Evolutionary conservation across 1,140 invertebrate genomes (phyloP), one percentile per base, ranked within the genome.

Genomic region (Mylabris phalerata): DNA sequence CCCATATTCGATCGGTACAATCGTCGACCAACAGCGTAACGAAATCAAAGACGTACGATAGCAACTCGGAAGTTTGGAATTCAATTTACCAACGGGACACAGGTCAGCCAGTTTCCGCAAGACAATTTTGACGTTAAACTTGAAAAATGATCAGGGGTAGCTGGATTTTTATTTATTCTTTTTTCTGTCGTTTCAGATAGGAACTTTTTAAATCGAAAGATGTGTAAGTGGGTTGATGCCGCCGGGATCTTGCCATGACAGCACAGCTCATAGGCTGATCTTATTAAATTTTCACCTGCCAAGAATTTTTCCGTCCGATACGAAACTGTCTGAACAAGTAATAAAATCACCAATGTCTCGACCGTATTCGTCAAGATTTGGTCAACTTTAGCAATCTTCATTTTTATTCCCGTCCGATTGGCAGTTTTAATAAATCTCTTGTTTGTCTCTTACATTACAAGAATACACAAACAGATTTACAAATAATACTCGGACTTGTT

Each of bases 31-130:
- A 7, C 7, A 56, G 57, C 56, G 55, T 65, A 65, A 65, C 63
- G 63, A 65, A 65, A 58, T 65, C 63, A 65, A 65, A 65, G 62
- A 59, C 61, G 63, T 48, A 57, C 60, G 57, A 51, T 32, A 39
- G 47, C 54, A 48, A 44, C 38, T 26, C 4, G 44, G 55, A 59
- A 65, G 52, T 65, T 62, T 38, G 57, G 60, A 64, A 65, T 65
- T 65, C 57, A 62, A 65, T 65, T 65, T 65, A 48, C 40, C 40
- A 59, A 48, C 59, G 57, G 63, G 60, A 62, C 60, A 62, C 59
- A 59, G 63, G 60, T 64, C 63, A 55, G 61, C 61, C 57, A 62
- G 61, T 62, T 62, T 62, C 46, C 61, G 46, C 57, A 59, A 60
- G 47, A 56, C 57, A 55, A 63, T 63, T 55, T 60, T 52, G 61